Evolutionary conservation across 2,888 invertebrate genomes (phyloP).

Genomic region (Yponomeuta sedellus): DNA sequence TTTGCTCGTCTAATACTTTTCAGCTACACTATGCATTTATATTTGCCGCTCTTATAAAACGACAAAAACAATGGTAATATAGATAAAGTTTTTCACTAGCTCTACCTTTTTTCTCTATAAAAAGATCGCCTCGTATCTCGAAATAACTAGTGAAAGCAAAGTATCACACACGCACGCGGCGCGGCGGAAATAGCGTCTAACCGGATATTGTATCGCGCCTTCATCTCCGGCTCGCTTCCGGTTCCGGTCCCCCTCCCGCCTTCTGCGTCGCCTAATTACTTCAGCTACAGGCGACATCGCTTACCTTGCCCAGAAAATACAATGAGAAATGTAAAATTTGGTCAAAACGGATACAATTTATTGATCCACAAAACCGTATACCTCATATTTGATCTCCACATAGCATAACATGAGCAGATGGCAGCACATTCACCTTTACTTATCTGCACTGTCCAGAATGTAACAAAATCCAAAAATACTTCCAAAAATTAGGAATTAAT

Average conservation of each 20-base stretch:
- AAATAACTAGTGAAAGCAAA: not conserved
- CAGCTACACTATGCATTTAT: too few relatives aligned
- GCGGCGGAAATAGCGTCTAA: conserved; percentile 71
- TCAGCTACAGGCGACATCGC: conserved; percentile 18
- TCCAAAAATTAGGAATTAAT: too few relatives aligned
- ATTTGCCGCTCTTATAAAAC: too few relatives aligned
- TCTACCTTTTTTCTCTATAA: not conserved
- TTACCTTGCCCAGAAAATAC: not conserved
- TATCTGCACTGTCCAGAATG: too few relatives aligned
- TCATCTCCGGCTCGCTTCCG: conserved; percentile 75
- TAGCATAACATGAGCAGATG: too few relatives aligned
- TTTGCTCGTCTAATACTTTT: too few relatives aligned
- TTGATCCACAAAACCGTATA: not conserved
- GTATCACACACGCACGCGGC: conserved; percentile 43
- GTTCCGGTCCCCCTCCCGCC: conserved; percentile 53
- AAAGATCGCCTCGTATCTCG: not conserved
- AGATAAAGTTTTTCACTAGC: too few relatives aligned
- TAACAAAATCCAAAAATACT: too few relatives aligned
- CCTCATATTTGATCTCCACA: too few relatives aligned
- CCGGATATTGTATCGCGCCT: conserved; percentile 77
- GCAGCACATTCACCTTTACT: too few relatives aligned
- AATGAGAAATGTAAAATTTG: not conserved
- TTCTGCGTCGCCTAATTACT: conserved; percentile 71
- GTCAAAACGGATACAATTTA: not conserved
- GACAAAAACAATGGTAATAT: too few relatives aligned